These are phyloP conservation scores for Ladona fulva DNA, from an alignment of 1,140 invertebrate species.

Conservation along the genomic window DNA sequence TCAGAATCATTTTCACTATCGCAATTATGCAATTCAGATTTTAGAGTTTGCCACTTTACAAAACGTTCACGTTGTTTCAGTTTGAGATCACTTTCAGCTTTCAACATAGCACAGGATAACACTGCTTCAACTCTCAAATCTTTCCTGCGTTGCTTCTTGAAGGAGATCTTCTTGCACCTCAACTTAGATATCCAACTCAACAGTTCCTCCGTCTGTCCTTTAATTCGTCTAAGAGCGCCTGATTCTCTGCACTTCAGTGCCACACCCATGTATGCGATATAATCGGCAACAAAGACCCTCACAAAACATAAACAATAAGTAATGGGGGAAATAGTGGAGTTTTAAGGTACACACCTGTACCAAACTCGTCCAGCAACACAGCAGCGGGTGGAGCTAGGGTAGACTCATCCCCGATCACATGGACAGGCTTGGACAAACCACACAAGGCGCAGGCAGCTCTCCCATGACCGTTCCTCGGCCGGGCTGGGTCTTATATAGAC, in stretches of 20 bases:
- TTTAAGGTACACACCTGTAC: slow-evolving; percentile 14
- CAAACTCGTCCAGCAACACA: neutral
- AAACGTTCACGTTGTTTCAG: slow-evolving; percentile 35
- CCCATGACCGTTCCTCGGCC: neutral
- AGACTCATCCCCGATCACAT: neutral
- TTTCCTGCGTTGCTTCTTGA: slow-evolving; percentile 32
- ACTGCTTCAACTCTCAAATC: slow-evolving; percentile 40
- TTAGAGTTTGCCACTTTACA: slow-evolving; percentile 35
- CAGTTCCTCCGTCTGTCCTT: slow-evolving; percentile 32
- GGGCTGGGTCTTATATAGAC: neutral
- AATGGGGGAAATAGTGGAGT: neutral
- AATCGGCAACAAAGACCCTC: neutral
- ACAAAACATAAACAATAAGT: neutral
- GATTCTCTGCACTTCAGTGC: slow-evolving; percentile 12
- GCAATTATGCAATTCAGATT: slow-evolving; percentile 28
- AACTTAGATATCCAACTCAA: slow-evolving; percentile 38
- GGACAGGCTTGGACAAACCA: neutral
- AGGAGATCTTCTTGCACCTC: slow-evolving; percentile 36
- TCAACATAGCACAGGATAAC: slow-evolving; percentile 32
- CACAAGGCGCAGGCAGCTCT: neutral
- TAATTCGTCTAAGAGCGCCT: slow-evolving; percentile 18
- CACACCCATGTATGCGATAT: slow-evolving; percentile 18
- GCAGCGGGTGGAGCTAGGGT: slow-evolving; percentile 3
- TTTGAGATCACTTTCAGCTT: slow-evolving; percentile 36
- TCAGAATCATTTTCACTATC: slow-evolving; percentile 17